These are phyloP conservation scores for Vanacampus margaritifer DNA, from an alignment of 2,113 vertebrate species.

Conservation along the genomic window DNA sequence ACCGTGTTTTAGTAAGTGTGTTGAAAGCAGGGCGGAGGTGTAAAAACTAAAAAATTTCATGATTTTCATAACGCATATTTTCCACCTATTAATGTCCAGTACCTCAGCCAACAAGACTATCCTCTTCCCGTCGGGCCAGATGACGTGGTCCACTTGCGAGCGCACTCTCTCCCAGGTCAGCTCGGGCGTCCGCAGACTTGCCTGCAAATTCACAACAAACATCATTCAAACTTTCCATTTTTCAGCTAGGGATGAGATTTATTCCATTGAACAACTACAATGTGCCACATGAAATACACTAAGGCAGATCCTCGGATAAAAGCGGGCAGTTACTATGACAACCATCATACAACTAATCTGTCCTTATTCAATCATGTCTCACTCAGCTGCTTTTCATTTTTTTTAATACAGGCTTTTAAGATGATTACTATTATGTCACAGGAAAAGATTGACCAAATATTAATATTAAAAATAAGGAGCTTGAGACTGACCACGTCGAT, in stretches of 20 bases:
- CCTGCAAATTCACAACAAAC: conserved; percentile 65
- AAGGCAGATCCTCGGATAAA: neutral
- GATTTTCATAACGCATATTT: neutral
- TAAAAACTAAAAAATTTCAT: too few species aligned
- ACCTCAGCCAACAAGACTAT: conserved; percentile 97
- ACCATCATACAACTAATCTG: neutral
- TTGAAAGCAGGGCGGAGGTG: too few species aligned
- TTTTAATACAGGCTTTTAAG: too few species aligned
- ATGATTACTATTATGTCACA: neutral
- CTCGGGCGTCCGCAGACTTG: conserved; percentile 91
- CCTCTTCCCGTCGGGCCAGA: conserved; percentile 97
- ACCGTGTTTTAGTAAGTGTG: too few species aligned
- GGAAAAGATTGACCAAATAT: neutral
- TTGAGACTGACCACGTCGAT: conserved; percentile 88
- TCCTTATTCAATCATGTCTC: neutral
- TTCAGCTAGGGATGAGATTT: too few species aligned
- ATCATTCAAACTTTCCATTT: neutral
- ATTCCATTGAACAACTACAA: too few species aligned
- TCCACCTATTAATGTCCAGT: too few species aligned
- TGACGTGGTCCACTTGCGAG: conserved; percentile 97
- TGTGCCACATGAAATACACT: too few species aligned
- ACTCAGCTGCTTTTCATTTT: too few species aligned
- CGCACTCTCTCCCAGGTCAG: conserved; percentile 97
- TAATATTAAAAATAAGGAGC: neutral
- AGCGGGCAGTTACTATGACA: neutral